Evolutionary conservation across 2,797 vertebrate species (phyloP), one percentile per base, ranked within the genome.

Genomic region (Steatocranus sp.): DNA sequence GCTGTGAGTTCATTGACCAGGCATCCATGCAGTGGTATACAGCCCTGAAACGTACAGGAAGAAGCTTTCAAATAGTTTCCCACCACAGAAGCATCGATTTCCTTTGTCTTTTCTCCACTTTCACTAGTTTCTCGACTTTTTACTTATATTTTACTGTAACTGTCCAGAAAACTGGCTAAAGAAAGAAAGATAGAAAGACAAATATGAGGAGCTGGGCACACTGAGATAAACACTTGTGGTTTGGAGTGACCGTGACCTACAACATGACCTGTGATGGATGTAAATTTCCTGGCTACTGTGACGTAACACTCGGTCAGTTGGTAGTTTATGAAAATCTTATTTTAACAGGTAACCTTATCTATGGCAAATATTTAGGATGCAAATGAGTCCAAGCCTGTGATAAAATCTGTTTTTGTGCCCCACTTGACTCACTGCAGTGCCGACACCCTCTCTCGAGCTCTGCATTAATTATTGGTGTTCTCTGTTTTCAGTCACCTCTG

Each of bases 1-100:
- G 97, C 96, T 61, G 96, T 94, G 58, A 98, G 93, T 88, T 99
- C 97, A 0, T 97, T 97, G 89, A 99, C 98, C 82, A 97, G 97
- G 83, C 95, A 97, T 46, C 97, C 97, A 91, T 97, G 97, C 23
- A 99, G 96, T 41, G 96, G 95, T 87, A 99, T 97, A 86, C 96
- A 97, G 82, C 98, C 98, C 98, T 99, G 94, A 66, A 89, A 92
- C n/a, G 77, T 0, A 86, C 6, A 77, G 23, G 17, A 4, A 46
- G 30, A 32, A 20, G 10, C 5, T 23, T 63, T 38, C 6, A 56
- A 61, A 58, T 23, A 1, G 68, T 9, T 3, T 11, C 2, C 1
- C 36, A 18, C 36, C 30, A 80, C 12, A 20, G 15, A 18, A 20
- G 7, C 4, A 53, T 18, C 4, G 0, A 23, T 49, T 43, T 54